Evolutionary conservation across 2,113 vertebrate genomes (phyloP).

Genomic region (Nothocercus nigrocapillus): DNA sequence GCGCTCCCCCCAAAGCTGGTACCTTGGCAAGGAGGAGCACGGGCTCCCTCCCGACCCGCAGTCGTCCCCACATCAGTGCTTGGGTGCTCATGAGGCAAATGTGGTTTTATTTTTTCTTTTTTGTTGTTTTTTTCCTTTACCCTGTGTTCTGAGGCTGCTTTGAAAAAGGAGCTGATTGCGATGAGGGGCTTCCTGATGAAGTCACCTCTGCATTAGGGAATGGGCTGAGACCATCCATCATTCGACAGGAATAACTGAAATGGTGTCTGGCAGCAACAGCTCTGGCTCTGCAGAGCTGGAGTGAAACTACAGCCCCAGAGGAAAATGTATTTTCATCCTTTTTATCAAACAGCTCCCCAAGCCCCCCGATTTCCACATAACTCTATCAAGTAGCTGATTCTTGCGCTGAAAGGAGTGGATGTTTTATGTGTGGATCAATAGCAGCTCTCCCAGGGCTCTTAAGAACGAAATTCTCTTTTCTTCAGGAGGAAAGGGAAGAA

Average conservation of each 20-base stretch:
- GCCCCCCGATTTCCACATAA: neutral
- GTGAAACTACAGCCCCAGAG: slow-evolving; percentile 40
- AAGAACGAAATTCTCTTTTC: slow-evolving; percentile 3
- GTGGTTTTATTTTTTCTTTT: neutral
- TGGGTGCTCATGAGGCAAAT: neutral
- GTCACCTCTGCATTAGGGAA: slow-evolving; percentile 23
- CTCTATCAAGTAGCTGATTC: neutral
- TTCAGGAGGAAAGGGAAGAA: neutral
- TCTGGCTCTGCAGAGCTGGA: slow-evolving; percentile 23
- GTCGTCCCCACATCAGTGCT: neutral
- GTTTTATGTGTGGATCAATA: slow-evolving; percentile 2
- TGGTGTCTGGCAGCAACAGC: slow-evolving; percentile 24
- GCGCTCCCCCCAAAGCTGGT: neutral
- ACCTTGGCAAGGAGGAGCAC: neutral
- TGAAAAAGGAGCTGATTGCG: neutral
- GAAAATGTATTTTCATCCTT: slow-evolving; percentile 51
- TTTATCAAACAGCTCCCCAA: slow-evolving; percentile 14
- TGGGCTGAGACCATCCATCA: slow-evolving; percentile 29
- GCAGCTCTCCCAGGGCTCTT: slow-evolving; percentile 18
- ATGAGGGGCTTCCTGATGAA: neutral
- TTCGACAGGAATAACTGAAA: neutral
- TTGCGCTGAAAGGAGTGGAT: neutral
- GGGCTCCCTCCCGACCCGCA: neutral
- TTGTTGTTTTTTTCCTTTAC: neutral
- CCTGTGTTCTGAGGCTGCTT: neutral